Evolutionary conservation across 2,888 invertebrate genomes (phyloP).

Genomic region (Octodonta nipae): DNA sequence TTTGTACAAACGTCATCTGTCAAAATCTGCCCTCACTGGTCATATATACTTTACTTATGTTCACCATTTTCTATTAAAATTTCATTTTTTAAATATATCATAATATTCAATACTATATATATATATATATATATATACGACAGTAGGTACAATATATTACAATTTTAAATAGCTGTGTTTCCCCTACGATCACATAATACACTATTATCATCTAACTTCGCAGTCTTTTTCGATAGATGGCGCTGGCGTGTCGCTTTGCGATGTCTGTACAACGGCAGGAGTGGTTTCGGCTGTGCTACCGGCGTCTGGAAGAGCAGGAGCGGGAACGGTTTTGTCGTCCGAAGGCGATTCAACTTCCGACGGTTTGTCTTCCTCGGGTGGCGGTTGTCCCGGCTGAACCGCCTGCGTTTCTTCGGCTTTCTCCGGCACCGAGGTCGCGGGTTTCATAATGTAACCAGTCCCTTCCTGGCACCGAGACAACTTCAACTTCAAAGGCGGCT

Average conservation of each 20-base stretch:
- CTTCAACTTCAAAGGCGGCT: constrained; percentile 73
- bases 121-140: constrained; percentile 6
- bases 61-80: too few relatives aligned
- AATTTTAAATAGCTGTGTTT: constrained; percentile 23
- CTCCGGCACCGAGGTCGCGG: constrained; percentile 23
- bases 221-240: constrained; percentile 60
- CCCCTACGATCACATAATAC: too few relatives aligned
- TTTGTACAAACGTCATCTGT: constrained; percentile 26
- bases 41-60: too few relatives aligned
- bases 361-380: constrained; percentile 22
- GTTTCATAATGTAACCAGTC: constrained; percentile 50
- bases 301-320: constrained; percentile 10
- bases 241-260: constrained; percentile 17
- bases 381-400: constrained; percentile 26
- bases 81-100: too few relatives aligned
- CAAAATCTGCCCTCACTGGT: constrained; percentile 30
- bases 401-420: constrained; percentile 28
- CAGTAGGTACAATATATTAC: constrained; percentile 22
- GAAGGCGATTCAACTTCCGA: constrained; percentile 8
- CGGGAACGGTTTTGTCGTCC: constrained; percentile 4
- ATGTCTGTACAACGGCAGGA: constrained; percentile 5
- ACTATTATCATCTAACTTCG: constrained; percentile 74
- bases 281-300: constrained; percentile 6
- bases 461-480: constrained; percentile 69
- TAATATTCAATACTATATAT: too few relatives aligned